phyloP scores from a whole-genome alignment of 2,797 vertebrate species.

The Synanceia verrucosa region DNA sequence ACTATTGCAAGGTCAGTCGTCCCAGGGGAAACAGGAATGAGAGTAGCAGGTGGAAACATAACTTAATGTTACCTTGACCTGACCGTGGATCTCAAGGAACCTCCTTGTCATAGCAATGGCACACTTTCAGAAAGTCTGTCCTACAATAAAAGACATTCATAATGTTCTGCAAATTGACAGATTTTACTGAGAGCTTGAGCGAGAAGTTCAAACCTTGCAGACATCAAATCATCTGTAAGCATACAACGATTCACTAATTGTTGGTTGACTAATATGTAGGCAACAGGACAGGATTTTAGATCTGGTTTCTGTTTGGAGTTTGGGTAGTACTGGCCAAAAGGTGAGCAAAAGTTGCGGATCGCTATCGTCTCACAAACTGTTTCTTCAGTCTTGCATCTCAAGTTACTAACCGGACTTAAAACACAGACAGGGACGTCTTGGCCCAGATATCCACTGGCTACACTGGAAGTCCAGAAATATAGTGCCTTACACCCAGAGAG shows the following conservation, averaged over 20 bases:
- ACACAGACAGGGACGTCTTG: background rate
- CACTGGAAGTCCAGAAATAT: background rate
- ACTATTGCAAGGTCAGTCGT: constrained; percentile 49
- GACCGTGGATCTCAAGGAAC: constrained; percentile 61
- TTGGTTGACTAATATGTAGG: no score
- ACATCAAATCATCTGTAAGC: background rate
- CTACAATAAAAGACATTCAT: background rate
- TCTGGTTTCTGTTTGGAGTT: no score
- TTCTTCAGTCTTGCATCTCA: background rate
- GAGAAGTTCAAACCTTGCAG: background rate
- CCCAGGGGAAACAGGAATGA: constrained; percentile 64
- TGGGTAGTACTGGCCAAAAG: no score
- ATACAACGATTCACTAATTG: background rate
- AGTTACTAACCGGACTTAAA: background rate
- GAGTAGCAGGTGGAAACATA: constrained; percentile 86
- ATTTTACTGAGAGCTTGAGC: background rate
- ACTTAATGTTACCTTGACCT: constrained; percentile 72
- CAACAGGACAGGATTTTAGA: background rate
- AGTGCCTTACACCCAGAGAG: background rate
- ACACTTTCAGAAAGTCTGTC: background rate
- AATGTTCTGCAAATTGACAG: background rate
- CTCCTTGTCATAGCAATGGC: constrained; percentile 43
- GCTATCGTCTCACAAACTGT: background rate
- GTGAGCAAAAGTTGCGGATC: no score
- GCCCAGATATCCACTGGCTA: background rate